These are phyloP conservation scores for Cetonia aurata DNA, from an alignment of 2,888 invertebrate species.

Conservation along the genomic window DNA sequence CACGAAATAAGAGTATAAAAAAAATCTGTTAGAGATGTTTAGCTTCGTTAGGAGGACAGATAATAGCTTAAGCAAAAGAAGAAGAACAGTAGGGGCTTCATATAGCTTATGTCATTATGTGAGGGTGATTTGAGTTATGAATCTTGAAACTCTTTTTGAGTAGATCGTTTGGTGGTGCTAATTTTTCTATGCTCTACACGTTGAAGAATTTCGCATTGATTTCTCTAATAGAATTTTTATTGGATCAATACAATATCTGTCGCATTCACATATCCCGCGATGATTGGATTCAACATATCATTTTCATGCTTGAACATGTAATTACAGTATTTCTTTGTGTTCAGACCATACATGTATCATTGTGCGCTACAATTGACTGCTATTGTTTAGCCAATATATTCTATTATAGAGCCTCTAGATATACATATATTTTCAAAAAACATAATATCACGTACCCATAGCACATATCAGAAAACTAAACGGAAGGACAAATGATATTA, in stretches of 20 bases:
- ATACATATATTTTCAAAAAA: constrained; percentile 49
- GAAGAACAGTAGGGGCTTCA: constrained; percentile 38
- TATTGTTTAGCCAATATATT: constrained; percentile 49
- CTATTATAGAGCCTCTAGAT: constrained; percentile 47
- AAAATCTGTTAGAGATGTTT: constrained; percentile 57
- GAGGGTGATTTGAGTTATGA: constrained; percentile 24
- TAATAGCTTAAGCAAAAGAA: constrained; percentile 44
- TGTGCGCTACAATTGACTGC: constrained; percentile 50
- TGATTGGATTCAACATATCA: constrained; percentile 45
- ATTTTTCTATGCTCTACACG: neutral
- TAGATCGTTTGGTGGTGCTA: neutral
- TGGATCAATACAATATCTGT: neutral
- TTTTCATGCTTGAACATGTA: constrained; percentile 28
- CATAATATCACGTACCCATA: constrained; percentile 49
- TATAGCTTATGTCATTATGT: constrained; percentile 39
- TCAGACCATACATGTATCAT: constrained; percentile 41
- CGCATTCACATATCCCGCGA: constrained; percentile 43
- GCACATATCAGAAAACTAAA: constrained; percentile 49
- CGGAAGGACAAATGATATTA: constrained; percentile 26
- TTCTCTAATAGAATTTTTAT: neutral
- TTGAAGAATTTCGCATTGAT: too few species aligned
- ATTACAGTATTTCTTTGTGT: constrained; percentile 38
- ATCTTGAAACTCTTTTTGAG: constrained; percentile 11
- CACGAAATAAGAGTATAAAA: constrained; percentile 51
- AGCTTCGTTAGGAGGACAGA: constrained; percentile 55